phyloP scores from a whole-genome alignment of 1,140 invertebrate genomes.

The Diabrotica virgifera region DNA sequence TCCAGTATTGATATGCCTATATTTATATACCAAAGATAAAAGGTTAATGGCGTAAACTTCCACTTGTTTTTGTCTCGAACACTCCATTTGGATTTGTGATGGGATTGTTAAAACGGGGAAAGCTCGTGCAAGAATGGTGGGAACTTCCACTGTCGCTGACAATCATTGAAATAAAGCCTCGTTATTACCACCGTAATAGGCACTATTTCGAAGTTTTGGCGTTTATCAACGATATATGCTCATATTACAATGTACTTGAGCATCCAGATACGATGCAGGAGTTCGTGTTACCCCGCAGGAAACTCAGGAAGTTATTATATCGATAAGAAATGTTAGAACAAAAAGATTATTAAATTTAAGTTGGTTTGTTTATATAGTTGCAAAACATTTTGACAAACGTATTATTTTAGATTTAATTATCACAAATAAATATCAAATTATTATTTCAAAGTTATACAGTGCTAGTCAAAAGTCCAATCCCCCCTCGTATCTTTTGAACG shows the following conservation, averaged over 20 bases:
- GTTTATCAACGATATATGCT: constrained; percentile 21
- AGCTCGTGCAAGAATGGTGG: constrained; percentile 28
- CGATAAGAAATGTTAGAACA: too few species aligned
- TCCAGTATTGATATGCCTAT: too few species aligned
- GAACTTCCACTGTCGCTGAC: constrained; percentile 31
- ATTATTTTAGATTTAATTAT: too few species aligned
- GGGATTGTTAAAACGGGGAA: constrained; percentile 24
- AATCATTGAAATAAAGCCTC: constrained; percentile 36
- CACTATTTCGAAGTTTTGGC: constrained; percentile 23
- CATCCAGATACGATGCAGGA: neutral
- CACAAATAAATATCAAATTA: too few species aligned
- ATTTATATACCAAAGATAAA: neutral
- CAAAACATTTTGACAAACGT: too few species aligned
- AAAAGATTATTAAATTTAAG: too few species aligned
- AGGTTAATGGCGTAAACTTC: constrained; percentile 6
- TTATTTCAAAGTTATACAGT: too few species aligned
- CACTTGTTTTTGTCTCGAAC: constrained; percentile 35
- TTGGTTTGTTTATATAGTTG: too few species aligned
- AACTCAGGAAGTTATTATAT: too few species aligned
- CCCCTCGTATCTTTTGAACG: too few species aligned
- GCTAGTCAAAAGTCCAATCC: too few species aligned
- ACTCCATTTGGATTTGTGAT: constrained; percentile 34
- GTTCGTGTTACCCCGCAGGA: too few species aligned
- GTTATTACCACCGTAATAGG: constrained; percentile 32
- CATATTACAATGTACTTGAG: constrained; percentile 17